phyloP scores from a whole-genome alignment of 2,797 vertebrate species.

The Labroides dimidiatus region DNA sequence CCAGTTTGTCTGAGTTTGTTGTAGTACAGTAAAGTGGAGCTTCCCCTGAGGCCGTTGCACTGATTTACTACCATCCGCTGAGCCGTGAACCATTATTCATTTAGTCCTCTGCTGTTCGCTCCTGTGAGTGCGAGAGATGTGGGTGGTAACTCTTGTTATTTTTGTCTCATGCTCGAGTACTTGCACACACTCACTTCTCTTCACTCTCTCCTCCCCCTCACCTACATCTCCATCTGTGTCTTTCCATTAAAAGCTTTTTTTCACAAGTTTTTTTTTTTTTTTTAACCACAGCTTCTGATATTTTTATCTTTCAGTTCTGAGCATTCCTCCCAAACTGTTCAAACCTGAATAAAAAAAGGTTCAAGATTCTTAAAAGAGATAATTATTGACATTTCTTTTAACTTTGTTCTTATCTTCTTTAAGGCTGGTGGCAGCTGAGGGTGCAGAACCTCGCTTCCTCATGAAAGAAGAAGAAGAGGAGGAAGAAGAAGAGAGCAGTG shows the following conservation, averaged over 20 bases:
- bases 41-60: conserved; percentile 38
- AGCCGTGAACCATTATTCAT: conserved; percentile 53
- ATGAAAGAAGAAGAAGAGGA: conserved; percentile 73
- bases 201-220: conserved; percentile 29
- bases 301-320: conserved; percentile 1
- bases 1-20: conserved; percentile 29
- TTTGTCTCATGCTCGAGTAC: conserved; percentile 53
- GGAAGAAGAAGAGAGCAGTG: conserved; percentile 88
- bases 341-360: not conserved
- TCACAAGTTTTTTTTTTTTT: conserved; percentile 7
- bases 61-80: conserved; percentile 42
- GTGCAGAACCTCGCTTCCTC: conserved; percentile 86
- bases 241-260: not conserved
- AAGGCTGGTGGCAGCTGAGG: conserved; percentile 91
- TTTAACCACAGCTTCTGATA: not conserved
- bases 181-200: conserved; percentile 34
- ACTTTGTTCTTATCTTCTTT: conserved; percentile 16
- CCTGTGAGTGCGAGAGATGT: conserved; percentile 34
- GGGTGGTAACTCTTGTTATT: conserved; percentile 54
- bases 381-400: not conserved
- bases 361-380: not conserved
- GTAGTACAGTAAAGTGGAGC: conserved; percentile 49
- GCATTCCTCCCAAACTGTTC: not conserved
- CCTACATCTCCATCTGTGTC: conserved; percentile 38
- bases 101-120: conserved; percentile 46